Evolutionary conservation across 2,797 vertebrate species (phyloP).

Genomic region (Mycteria americana): DNA sequence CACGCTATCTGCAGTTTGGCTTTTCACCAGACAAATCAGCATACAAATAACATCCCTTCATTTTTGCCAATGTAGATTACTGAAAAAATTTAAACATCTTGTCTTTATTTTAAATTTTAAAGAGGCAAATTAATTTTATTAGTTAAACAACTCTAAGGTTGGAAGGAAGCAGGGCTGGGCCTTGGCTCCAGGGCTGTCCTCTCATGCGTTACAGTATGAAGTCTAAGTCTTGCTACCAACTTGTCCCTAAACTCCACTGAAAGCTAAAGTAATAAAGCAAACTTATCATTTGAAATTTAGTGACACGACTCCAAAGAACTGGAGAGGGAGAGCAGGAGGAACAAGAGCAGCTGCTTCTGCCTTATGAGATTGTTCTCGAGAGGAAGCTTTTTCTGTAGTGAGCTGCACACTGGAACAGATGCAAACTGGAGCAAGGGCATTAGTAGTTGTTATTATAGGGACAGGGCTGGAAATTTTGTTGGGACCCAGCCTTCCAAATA

Average conservation of each 20-base stretch:
- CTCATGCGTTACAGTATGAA: constrained; percentile 43
- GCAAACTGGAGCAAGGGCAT: constrained; percentile 40
- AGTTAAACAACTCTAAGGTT: constrained; percentile 3
- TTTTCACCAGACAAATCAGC: constrained; percentile 17
- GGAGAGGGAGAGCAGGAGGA: constrained; percentile 49
- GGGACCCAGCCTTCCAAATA: constrained; percentile 1
- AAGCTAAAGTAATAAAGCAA: constrained; percentile 60
- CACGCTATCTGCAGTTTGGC: constrained; percentile 33
- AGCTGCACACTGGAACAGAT: constrained; percentile 50
- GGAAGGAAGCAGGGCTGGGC: background rate
- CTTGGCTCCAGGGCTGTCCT: background rate
- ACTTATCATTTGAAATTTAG: constrained; percentile 66
- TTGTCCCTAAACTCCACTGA: constrained; percentile 28
- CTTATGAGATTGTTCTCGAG: constrained; percentile 60
- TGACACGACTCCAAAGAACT: constrained; percentile 57
- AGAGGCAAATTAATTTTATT: constrained; percentile 64
- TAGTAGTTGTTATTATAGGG: constrained; percentile 54
- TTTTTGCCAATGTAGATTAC: constrained; percentile 48
- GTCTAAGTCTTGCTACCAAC: background rate
- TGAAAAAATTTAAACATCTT: constrained; percentile 57
- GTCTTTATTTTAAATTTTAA: constrained; percentile 68
- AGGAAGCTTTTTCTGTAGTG: constrained; percentile 45
- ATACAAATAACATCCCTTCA: constrained; percentile 34
- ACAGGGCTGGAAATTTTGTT: constrained; percentile 40
- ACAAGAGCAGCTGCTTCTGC: constrained; percentile 69